phyloP scores from a whole-genome alignment of 2,888 invertebrate species.

The Campopleginae sp. region DNA sequence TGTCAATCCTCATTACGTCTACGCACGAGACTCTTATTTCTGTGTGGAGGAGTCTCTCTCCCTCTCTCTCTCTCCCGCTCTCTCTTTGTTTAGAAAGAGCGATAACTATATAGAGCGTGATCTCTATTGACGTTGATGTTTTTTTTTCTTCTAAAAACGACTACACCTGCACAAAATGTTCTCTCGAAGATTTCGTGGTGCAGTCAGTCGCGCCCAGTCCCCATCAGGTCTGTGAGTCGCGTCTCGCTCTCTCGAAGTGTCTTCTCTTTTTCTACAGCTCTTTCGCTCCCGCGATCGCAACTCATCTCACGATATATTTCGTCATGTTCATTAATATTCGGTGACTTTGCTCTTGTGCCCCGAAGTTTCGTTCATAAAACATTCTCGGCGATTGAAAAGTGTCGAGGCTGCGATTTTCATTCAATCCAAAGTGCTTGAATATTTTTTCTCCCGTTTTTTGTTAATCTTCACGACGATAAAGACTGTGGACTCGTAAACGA shows the following conservation, averaged over 20 bases:
- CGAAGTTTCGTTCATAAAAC: not conserved
- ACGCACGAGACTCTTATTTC: slow-evolving; percentile 40
- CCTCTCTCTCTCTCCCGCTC: not conserved
- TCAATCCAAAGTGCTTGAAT: not conserved
- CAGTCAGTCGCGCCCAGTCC: slow-evolving; percentile 58
- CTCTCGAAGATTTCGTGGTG: slow-evolving; percentile 45
- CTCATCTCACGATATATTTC: slow-evolving; percentile 34
- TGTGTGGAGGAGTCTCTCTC: slow-evolving; percentile 5
- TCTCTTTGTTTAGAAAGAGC: not conserved
- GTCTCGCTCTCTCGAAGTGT: not conserved
- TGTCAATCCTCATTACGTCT: slow-evolving; percentile 52
- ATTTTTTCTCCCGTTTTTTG: not conserved
- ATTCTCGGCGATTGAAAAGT: not conserved
- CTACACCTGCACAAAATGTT: not conserved
- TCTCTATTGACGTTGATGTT: not conserved
- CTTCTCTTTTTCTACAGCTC: not conserved
- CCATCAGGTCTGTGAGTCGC: slow-evolving; percentile 34
- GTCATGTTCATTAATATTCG: slow-evolving; percentile 20
- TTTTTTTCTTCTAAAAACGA: slow-evolving; percentile 33
- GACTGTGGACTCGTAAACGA: not conserved
- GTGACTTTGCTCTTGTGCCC: not conserved
- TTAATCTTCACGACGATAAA: no score
- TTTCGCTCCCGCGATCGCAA: not conserved
- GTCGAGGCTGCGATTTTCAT: not conserved
- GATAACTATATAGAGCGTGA: slow-evolving; percentile 25